These are phyloP conservation scores for Julus scandinavius DNA, from an alignment of 2,888 invertebrate species.

Conservation along the genomic window DNA sequence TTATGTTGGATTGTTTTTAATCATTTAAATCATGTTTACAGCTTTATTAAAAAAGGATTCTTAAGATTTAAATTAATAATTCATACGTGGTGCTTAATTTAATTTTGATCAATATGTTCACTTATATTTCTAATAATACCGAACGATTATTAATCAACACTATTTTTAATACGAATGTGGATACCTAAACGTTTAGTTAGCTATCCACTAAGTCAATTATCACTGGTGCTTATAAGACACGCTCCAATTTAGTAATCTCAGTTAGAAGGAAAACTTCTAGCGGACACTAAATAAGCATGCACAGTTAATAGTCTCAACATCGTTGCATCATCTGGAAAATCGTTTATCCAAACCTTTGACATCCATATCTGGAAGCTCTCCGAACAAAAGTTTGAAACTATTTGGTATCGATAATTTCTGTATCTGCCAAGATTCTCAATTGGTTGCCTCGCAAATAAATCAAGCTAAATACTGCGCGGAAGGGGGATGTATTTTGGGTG, in stretches of 20 bases:
- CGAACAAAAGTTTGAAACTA: not conserved
- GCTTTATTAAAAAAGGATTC: not conserved
- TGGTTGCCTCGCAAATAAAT: not conserved
- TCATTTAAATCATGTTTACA: not conserved
- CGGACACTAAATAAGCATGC: too few species aligned
- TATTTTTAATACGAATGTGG: too few species aligned
- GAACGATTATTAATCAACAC: not conserved
- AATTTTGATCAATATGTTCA: too few species aligned
- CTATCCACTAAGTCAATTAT: too few species aligned
- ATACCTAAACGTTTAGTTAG: too few species aligned
- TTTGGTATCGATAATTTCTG: not conserved
- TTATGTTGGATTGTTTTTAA: not conserved
- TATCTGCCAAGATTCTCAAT: not conserved
- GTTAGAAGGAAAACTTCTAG: too few species aligned
- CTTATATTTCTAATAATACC: too few species aligned
- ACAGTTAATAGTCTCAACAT: not conserved
- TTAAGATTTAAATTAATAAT: not conserved
- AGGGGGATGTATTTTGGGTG: constrained; percentile 5
- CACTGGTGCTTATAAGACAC: too few species aligned
- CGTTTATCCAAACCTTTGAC: not conserved
- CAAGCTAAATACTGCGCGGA: not conserved
- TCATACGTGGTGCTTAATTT: not conserved
- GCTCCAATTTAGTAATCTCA: too few species aligned
- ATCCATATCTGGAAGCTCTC: not conserved
- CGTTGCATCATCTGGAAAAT: not conserved